These are phyloP conservation scores for Amblyraja radiata DNA, from an alignment of 2,797 vertebrate genomes.

Conservation along the genomic window DNA sequence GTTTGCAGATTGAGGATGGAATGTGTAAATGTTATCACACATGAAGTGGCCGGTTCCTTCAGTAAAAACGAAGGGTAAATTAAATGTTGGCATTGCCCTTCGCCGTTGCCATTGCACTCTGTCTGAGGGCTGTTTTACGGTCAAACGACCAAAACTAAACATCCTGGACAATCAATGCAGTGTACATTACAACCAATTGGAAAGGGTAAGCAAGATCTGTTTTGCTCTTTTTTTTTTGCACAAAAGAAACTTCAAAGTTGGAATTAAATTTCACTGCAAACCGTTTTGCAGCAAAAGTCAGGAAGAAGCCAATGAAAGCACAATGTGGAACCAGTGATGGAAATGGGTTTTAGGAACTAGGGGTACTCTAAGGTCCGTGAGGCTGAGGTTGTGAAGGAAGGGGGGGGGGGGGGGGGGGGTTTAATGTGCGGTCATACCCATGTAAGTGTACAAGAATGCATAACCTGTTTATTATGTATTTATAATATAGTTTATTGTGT, in stretches of 20 bases:
- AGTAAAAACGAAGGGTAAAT: neutral
- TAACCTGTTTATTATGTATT: too few species aligned
- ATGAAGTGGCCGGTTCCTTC: neutral
- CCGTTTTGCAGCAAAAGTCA: neutral
- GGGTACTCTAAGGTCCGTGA: too few species aligned
- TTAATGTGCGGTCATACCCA: too few species aligned
- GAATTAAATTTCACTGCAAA: neutral
- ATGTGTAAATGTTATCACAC: neutral
- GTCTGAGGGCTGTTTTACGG: neutral
- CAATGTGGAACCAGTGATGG: neutral
- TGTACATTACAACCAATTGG: neutral
- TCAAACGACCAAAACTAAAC: neutral
- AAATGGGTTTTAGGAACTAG: too few species aligned
- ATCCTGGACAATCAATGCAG: neutral
- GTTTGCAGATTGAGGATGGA: neutral
- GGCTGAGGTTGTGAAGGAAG: too few species aligned
- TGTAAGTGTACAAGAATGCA: too few species aligned
- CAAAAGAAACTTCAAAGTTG: slow-evolving; percentile 9
- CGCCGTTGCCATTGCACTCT: neutral
- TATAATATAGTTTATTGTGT: too few species aligned
- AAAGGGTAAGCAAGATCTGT: neutral
- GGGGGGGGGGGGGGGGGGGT: too few species aligned
- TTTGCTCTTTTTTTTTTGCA: slow-evolving; percentile 2
- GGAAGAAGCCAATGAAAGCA: neutral
- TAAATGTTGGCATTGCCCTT: neutral